phyloP scores from a whole-genome alignment of 2,888 invertebrate species.

The Micoletzkya japonica region DNA sequence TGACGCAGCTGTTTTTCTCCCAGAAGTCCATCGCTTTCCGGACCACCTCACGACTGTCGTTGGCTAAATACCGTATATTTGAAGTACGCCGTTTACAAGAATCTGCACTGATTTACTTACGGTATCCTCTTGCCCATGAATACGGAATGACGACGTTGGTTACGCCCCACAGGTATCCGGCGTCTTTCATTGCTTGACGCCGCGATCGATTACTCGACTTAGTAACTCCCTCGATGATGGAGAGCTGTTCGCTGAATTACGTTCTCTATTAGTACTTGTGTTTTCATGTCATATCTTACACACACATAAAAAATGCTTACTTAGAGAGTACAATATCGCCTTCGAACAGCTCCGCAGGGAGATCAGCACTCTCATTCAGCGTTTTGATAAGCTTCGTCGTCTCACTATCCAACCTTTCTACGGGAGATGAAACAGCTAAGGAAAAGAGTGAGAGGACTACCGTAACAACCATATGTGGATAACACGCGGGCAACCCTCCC shows the following conservation, averaged over 20 bases:
- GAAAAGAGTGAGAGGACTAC: too few species aligned
- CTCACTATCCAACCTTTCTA: too few species aligned
- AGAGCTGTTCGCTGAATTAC: background rate
- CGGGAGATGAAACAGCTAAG: too few species aligned
- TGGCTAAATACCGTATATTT: background rate
- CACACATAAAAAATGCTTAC: background rate
- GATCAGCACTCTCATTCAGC: too few species aligned
- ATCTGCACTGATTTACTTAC: too few species aligned
- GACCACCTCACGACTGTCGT: background rate
- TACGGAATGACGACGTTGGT: constrained; percentile 22
- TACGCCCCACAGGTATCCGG: constrained; percentile 16
- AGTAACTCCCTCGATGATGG: background rate
- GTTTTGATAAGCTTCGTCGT: too few species aligned
- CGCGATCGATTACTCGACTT: constrained; percentile 4
- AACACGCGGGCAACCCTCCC: too few species aligned
- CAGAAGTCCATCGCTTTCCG: constrained; percentile 12
- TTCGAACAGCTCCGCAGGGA: constrained; percentile 22
- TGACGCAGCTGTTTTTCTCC: constrained; percentile 17
- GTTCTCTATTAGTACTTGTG: background rate
- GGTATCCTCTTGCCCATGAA: constrained; percentile 1
- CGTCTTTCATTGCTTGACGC: constrained; percentile 11
- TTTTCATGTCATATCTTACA: background rate
- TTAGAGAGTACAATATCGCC: constrained; percentile 18
- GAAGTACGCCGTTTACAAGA: background rate
- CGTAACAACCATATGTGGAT: too few species aligned